Evolutionary conservation across 2,888 invertebrate species (phyloP), one percentile per base, ranked within the genome.

Genomic region (Lottia scabra): DNA sequence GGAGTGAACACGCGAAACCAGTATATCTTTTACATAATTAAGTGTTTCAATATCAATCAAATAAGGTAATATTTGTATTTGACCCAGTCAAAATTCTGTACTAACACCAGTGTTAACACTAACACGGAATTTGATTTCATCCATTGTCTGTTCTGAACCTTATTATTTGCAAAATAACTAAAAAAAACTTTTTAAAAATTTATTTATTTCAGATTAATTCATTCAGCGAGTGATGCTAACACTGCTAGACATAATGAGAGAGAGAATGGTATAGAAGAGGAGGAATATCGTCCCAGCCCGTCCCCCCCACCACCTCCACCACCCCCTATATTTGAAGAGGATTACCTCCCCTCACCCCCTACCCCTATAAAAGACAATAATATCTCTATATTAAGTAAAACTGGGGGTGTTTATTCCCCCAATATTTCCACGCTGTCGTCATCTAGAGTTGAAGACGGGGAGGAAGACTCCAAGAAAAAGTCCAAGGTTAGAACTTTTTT

Each of bases 291-390:
- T 15, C 77, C 19, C 73, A 75, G 15, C 56, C 72, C 75, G n/a
- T 73, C 74, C n/a, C 79, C 79, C 13, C 79, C 80, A 12, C 81
- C 85, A 13, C 84, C 83, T 0, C 83, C 84, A 0, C 84, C 85
- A 2, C 85, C 85, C 0, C 84, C 84, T 0, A 81, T 82, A 5
- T 72, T 82, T 15, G 80, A 77, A 48, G 82, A 81, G 63, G 78
- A 76, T 27, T 75, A 75, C 26, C 66, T 79, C 68, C 75, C 73
- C 63, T 75, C 75, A 27, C 76, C 80, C 1, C 81, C 81, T 12
- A 80, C 80, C 1, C 80, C 78, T 5, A 75, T 76, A 16, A 77
- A 75, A 56, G 56, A 56, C 2, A 56, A 56, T 56, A 56, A 56
- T 56, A 56, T 56, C 19, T 56, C 56, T 56, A 56, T 56, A 23